A percentile compares a stretch with the other conserved stretches of the same genome.
These are phyloP conservation scores for Pseudopodoces humilis DNA, from an alignment of 2,113 vertebrate species.

Conservation along the genomic window DNA sequence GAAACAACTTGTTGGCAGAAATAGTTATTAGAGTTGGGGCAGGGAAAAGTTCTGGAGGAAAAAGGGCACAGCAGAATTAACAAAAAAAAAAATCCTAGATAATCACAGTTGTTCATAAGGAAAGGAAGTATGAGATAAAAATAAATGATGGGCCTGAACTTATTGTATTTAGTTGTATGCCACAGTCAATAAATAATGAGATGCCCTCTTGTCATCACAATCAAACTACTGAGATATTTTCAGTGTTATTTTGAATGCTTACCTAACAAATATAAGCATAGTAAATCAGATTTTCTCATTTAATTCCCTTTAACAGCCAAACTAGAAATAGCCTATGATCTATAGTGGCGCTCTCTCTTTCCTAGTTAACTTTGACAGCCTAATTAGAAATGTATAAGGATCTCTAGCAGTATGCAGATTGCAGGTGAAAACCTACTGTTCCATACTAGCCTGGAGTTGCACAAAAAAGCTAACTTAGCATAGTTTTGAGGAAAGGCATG, in stretches of 20 bases:
- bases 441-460: neutral
- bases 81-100: neutral
- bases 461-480: neutral
- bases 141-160: neutral
- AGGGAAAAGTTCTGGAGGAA: constrained; percentile 68
- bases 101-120: neutral
- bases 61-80: constrained; percentile 7
- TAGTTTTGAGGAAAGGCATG: neutral
- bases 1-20: constrained; percentile 47
- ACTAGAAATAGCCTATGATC: neutral
- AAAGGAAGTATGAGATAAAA: neutral
- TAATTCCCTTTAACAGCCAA: neutral
- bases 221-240: neutral
- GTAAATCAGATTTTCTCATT: neutral
- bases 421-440: neutral
- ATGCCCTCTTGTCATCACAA: neutral
- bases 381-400: neutral
- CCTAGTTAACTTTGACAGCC: neutral
- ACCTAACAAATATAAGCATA: neutral
- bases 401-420: neutral
- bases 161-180: neutral
- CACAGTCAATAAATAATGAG: neutral
- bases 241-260: neutral
- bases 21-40: constrained; percentile 66
- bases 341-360: neutral